Evolutionary conservation across 2,888 invertebrate genomes (phyloP), one percentile per base, ranked within the genome.

Genomic region (Amorpha juglandis): DNA sequence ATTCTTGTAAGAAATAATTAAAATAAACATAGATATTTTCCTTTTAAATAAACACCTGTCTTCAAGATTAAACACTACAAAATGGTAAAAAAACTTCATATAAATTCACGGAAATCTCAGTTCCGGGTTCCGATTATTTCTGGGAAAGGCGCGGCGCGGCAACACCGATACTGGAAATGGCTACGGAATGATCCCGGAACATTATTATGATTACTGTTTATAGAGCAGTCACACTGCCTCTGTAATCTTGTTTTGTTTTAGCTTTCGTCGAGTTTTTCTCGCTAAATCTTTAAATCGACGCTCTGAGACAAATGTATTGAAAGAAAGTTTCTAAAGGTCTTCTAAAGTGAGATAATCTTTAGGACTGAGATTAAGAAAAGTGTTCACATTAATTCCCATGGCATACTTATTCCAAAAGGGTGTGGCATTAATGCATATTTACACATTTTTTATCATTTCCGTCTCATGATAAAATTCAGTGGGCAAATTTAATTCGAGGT

Each of bases 141-240:
- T 14, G 14, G 47, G 48, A 48, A 63, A 27, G 7, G 14, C 27
- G 12, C 8, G 11, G 27, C 8, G 19, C 33, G 52, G 66, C 63
- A 66, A 63, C 66, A 66, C 52, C 52, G 35, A 47, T 19, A 45
- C 47, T 51, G 19, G 52, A 33, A 63, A 52, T n/a, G 62, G 47
- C 19, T 35, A 33, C 16, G 7, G 52, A 66, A 47, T 53, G 45
- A 63, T 45, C 67, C 64, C 64, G 58, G 67, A 52, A 62, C 21
- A 64, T 67, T 67, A 67, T 67, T 67, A 62, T 64, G 67, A 67
- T 67, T 62, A 62, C 50, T 51, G 50, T 67, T 64, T 67, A 67
- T 62, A 51, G 67, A 47, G 55, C 62, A 50, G 38, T 64, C 63
- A 33, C 50, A 42, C 45, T 45, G 67, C 47, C 38, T 66, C 51